Conservation (phyloP, 2,113 vertebrate species). For the Clarias gariepinus region DNA sequence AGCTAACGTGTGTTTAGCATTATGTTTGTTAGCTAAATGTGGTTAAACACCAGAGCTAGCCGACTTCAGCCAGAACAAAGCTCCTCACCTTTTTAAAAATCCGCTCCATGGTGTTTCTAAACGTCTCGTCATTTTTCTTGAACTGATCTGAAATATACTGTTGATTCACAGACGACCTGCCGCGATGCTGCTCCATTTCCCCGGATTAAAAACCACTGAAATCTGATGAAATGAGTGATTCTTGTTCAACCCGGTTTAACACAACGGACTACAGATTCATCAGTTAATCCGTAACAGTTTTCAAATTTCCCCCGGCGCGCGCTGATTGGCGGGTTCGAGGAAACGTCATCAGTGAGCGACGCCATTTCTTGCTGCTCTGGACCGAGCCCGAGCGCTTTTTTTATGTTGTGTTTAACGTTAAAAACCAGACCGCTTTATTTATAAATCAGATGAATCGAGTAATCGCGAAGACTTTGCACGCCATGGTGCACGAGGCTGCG, state of each 20-base stretch:
- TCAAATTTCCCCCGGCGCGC: conserved; percentile 13
- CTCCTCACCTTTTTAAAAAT: conserved; percentile 58
- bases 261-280: too few relatives aligned
- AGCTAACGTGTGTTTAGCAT: background rate
- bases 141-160: background rate
- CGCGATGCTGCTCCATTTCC: background rate
- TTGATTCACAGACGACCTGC: too few relatives aligned
- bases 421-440: background rate
- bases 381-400: background rate
- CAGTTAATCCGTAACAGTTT: background rate
- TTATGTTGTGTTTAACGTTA: background rate
- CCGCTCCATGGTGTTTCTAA: conserved; percentile 54
- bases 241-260: background rate
- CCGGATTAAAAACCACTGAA: background rate
- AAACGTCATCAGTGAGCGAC: background rate
- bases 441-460: background rate
- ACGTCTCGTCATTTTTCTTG: conserved; percentile 38
- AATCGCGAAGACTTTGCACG: conserved; percentile 69
- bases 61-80: background rate
- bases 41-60: background rate
- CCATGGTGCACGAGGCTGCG: conserved; percentile 74
- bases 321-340: conserved; percentile 30
- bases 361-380: background rate
- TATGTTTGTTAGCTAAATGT: background rate
- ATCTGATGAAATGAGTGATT: too few relatives aligned